These are phyloP conservation scores for Drosophila pegasa DNA, from an alignment of 2,888 invertebrate genomes.

Conservation along the genomic window DNA sequence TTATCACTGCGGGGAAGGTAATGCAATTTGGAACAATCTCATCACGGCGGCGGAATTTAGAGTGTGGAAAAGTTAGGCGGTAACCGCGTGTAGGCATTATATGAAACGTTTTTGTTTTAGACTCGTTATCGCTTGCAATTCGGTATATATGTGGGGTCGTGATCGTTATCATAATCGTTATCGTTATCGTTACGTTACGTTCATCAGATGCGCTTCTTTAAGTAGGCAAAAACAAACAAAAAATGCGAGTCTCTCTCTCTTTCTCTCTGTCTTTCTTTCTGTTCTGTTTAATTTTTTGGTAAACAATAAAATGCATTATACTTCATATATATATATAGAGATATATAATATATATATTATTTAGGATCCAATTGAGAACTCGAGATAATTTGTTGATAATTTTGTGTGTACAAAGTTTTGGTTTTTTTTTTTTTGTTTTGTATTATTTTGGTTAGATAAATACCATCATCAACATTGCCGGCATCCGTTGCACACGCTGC, in stretches of 20 bases:
- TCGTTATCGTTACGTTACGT: conserved; percentile 63
- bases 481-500: conserved; percentile 62
- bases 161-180: conserved; percentile 38
- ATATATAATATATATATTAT: conserved; percentile 66
- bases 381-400: conserved; percentile 79
- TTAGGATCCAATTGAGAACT: conserved; percentile 76
- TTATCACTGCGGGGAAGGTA: conserved; percentile 50
- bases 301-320: conserved; percentile 68
- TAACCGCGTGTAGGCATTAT: conserved; percentile 46
- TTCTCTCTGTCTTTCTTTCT: conserved; percentile 56
- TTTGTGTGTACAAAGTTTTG: conserved; percentile 81
- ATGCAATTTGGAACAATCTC: conserved; percentile 73
- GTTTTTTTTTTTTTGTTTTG: conserved; percentile 47
- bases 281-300: conserved; percentile 51
- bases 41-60: conserved; percentile 74
- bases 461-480: conserved; percentile 81
- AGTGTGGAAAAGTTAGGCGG: conserved; percentile 47
- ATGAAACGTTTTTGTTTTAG: conserved; percentile 42
- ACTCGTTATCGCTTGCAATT: conserved; percentile 54
- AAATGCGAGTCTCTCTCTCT: conserved; percentile 74
- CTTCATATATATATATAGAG: conserved; percentile 55
- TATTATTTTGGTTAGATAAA: conserved; percentile 81
- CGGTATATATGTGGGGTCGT: conserved; percentile 42
- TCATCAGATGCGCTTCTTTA: conserved; percentile 67
- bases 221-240: conserved; percentile 75